A percentile compares a stretch with the other conserved stretches of the same genome.
Conservation (phyloP, 2,888 invertebrate genomes). For the Lochmaea capreae region DNA sequence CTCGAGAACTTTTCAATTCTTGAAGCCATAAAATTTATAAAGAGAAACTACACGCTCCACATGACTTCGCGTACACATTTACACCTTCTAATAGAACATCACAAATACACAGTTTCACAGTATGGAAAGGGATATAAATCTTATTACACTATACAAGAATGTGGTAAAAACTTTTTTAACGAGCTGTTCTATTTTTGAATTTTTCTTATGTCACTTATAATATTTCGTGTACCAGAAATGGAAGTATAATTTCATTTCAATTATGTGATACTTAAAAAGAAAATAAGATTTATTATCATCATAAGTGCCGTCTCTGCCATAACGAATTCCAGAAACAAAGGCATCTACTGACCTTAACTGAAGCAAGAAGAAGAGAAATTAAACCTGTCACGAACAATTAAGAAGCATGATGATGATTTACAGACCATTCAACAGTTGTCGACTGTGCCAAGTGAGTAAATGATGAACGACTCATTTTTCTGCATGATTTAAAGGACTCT, state of each 20-base stretch:
- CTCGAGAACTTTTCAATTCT: no score
- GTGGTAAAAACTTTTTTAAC: no score
- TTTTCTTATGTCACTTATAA: background rate
- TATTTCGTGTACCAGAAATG: background rate
- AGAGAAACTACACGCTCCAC: no score
- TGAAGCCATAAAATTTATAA: no score
- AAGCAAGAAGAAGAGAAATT: conserved; percentile 34
- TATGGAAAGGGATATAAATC: no score
- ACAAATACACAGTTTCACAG: no score
- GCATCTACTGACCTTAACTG: conserved; percentile 13
- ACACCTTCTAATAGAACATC: no score
- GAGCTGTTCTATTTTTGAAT: no score
- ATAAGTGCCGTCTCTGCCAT: background rate
- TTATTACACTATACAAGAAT: no score
- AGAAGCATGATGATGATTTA: conserved; percentile 38
- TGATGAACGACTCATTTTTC: conserved; percentile 33
- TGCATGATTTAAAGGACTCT: conserved; percentile 27
- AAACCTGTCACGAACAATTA: conserved; percentile 39
- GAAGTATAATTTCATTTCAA: background rate
- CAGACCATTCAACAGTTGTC: conserved; percentile 32
- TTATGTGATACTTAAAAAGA: background rate
- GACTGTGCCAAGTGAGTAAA: conserved; percentile 29
- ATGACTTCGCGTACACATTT: no score
- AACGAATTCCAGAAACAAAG: conserved; percentile 3
- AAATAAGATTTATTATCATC: background rate